A percentile compares a stretch with the other conserved stretches of the same genome.
Conservation (phyloP, 2,888 invertebrate species). For the Helleia helle region DNA sequence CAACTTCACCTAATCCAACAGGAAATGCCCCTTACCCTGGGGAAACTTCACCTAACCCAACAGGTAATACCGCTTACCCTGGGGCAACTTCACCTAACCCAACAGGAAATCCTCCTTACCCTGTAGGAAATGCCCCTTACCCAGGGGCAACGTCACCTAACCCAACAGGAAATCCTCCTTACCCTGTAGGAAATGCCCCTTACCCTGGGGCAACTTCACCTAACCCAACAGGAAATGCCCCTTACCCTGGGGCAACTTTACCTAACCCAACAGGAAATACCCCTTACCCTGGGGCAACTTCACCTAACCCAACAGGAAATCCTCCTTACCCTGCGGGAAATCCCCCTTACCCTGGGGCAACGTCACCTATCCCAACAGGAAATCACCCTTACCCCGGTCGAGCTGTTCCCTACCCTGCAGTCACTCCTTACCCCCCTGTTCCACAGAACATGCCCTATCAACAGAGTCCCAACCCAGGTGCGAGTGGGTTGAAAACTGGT, state of each 20-base stretch:
- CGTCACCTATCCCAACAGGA: neutral
- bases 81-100: conserved; percentile 15
- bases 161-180: conserved; percentile 17
- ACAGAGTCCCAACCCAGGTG: conserved; percentile 2
- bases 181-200: conserved; percentile 13
- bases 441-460: neutral
- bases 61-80: conserved; percentile 16
- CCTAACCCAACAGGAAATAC: conserved; percentile 16
- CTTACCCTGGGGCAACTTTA: conserved; percentile 16
- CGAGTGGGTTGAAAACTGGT: conserved; percentile 28
- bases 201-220: conserved; percentile 12
- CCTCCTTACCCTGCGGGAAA: conserved; percentile 13
- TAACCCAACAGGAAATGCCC: conserved; percentile 15
- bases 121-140: conserved; percentile 14
- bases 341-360: conserved; percentile 18
- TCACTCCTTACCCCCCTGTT: neutral
- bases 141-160: conserved; percentile 17
- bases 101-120: conserved; percentile 13
- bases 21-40: conserved; percentile 15
- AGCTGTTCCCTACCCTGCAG: neutral
- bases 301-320: neutral
- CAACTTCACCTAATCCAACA: conserved; percentile 20
- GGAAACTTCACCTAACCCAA: conserved; percentile 11
- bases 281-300: conserved; percentile 15
- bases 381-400: conserved; percentile 17